phyloP scores from a whole-genome alignment of 2,113 vertebrate genomes.

The Gambusia holbrooki region DNA sequence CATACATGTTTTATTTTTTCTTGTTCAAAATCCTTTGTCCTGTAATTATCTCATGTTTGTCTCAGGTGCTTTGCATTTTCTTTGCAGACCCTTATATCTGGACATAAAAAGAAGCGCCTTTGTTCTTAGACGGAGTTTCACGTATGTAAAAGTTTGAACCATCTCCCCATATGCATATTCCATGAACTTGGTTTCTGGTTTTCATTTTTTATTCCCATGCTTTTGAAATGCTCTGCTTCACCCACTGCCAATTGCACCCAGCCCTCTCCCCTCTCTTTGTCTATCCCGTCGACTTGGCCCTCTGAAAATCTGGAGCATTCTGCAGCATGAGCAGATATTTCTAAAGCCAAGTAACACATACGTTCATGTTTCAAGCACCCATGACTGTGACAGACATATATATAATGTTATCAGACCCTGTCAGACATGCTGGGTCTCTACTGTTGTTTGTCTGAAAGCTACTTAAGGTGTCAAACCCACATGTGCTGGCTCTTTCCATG shows the following conservation, averaged over 20 bases:
- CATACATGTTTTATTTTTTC: background rate
- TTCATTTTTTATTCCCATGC: slow-evolving; percentile 77
- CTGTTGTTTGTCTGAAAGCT: slow-evolving; percentile 71
- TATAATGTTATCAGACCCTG: slow-evolving; percentile 75
- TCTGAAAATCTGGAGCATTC: slow-evolving; percentile 59
- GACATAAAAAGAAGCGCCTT: slow-evolving; percentile 30
- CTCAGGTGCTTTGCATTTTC: background rate
- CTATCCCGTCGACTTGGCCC: slow-evolving; percentile 51
- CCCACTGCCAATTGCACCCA: slow-evolving; percentile 13
- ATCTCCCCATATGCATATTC: slow-evolving; percentile 65
- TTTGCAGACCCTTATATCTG: slow-evolving; percentile 14
- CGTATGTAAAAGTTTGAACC: slow-evolving; percentile 51
- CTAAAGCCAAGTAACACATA: slow-evolving; percentile 63
- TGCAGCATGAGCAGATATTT: slow-evolving; percentile 55
- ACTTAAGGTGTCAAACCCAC: slow-evolving; percentile 53
- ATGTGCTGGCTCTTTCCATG: slow-evolving; percentile 36
- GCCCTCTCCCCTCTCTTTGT: slow-evolving; percentile 29
- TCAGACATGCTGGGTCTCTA: slow-evolving; percentile 68
- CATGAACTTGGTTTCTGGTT: slow-evolving; percentile 76
- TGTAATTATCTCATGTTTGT: background rate
- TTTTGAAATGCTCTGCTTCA: slow-evolving; percentile 47
- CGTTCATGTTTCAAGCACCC: slow-evolving; percentile 68
- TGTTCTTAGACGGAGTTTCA: slow-evolving; percentile 70
- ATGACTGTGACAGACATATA: slow-evolving; percentile 75
- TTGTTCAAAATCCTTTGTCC: background rate